Evolutionary conservation across 2,113 vertebrate species (phyloP).

Genomic region (Ibidorhyncha struthersii): DNA sequence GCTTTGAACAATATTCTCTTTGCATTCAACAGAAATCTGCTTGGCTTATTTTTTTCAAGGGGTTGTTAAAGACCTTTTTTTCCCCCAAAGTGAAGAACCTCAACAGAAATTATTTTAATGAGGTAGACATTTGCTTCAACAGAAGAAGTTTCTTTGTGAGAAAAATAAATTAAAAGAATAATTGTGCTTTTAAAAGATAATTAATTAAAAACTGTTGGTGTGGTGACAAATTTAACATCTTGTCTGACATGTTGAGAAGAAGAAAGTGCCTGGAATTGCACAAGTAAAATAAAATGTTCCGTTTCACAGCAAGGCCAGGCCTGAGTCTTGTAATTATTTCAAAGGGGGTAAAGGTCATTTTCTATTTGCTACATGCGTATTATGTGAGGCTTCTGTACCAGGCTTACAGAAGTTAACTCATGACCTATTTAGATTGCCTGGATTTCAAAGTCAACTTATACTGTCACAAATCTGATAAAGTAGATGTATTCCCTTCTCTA

Average conservation of each 20-base stretch:
- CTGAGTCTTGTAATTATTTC: constrained; percentile 71
- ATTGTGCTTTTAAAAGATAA: constrained; percentile 60
- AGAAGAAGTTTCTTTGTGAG: constrained; percentile 24
- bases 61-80: background rate
- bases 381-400: background rate
- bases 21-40: background rate
- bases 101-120: constrained; percentile 51
- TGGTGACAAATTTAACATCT: constrained; percentile 63
- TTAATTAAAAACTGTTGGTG: constrained; percentile 61
- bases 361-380: constrained; percentile 58
- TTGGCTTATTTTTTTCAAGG: background rate
- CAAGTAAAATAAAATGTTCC: constrained; percentile 70
- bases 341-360: constrained; percentile 68
- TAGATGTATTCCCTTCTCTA: background rate
- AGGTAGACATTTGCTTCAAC: constrained; percentile 53
- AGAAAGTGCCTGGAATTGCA: constrained; percentile 54
- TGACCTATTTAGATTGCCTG: constrained; percentile 43
- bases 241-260: constrained; percentile 47
- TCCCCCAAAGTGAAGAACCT: background rate
- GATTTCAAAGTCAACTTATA: constrained; percentile 21
- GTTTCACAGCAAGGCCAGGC: constrained; percentile 58
- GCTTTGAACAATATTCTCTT: background rate
- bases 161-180: constrained; percentile 61
- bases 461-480: constrained; percentile 13
- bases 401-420: constrained; percentile 5